Conservation (phyloP, 2,888 invertebrate genomes). For the Drosophila bunnanda region DNA sequence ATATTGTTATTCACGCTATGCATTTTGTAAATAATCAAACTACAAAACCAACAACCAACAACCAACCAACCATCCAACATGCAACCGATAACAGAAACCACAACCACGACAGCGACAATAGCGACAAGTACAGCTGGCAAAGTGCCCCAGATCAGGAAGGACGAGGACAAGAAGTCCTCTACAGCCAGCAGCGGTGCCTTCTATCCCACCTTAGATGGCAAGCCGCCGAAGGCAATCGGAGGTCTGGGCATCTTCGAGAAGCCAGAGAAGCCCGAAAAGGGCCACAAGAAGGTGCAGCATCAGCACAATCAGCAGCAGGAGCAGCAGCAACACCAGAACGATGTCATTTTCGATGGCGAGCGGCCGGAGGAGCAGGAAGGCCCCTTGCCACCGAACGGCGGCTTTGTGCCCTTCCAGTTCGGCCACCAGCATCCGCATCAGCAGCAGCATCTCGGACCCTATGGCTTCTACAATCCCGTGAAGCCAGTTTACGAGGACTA, state of each 20-base stretch:
- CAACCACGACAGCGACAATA: slow-evolving; percentile 50
- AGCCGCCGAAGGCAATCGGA: slow-evolving; percentile 76
- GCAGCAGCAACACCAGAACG: slow-evolving; percentile 73
- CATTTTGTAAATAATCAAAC: slow-evolving; percentile 79
- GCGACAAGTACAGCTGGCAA: slow-evolving; percentile 56
- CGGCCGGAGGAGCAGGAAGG: slow-evolving; percentile 79
- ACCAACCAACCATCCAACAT: slow-evolving; percentile 67
- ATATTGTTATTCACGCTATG: slow-evolving; percentile 71
- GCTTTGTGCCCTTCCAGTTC: slow-evolving; percentile 85
- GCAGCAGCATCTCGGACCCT: slow-evolving; percentile 71
- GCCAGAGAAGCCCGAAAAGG: slow-evolving; percentile 69
- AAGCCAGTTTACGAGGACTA: slow-evolving; percentile 80
- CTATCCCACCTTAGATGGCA: slow-evolving; percentile 84
- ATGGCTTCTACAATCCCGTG: slow-evolving; percentile 83
- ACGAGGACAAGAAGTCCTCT: slow-evolving; percentile 70
- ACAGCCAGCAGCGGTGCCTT: slow-evolving; percentile 73
- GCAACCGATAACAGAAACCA: slow-evolving; percentile 71
- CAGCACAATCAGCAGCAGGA: slow-evolving; percentile 56
- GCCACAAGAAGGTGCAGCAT: slow-evolving; percentile 73
- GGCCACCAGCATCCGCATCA: slow-evolving; percentile 72
- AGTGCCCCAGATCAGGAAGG: slow-evolving; percentile 36
- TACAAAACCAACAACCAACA: slow-evolving; percentile 46
- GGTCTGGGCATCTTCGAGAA: slow-evolving; percentile 68
- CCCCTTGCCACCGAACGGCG: slow-evolving; percentile 65
- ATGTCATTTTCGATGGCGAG: slow-evolving; percentile 82